Percentiles rank a stretch among this genome's conserved stretches.
Conservation (phyloP, 2,113 vertebrate species). For the Malurus elegans region DNA sequence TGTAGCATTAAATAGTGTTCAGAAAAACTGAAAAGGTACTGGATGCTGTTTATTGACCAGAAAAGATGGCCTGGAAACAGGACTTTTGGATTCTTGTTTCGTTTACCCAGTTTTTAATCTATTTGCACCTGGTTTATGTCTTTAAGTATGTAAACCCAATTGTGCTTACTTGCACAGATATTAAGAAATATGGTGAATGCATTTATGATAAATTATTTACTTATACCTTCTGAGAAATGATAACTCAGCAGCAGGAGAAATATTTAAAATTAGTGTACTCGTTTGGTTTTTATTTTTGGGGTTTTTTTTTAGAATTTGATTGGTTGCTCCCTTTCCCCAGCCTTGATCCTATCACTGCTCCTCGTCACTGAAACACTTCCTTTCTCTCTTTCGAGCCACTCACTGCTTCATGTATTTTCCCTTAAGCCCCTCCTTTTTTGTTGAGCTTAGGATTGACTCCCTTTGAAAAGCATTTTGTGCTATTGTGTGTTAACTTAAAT, state of each 20-base stretch:
- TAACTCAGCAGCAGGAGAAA: not conserved
- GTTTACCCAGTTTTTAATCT: not conserved
- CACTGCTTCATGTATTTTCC: conserved; percentile 24
- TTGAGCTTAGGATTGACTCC: conserved; percentile 35
- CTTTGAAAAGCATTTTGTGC: conserved; percentile 56
- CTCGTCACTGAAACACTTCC: not conserved
- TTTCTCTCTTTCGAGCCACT: not conserved
- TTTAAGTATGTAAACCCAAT: not conserved
- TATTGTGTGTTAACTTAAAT: conserved; percentile 53
- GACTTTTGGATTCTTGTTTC: not conserved
- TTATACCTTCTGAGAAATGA: not conserved
- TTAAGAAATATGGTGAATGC: not conserved
- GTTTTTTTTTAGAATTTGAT: conserved; percentile 36
- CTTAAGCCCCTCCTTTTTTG: conserved; percentile 54
- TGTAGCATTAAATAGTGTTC: not conserved
- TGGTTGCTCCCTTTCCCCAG: not conserved
- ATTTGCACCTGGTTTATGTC: not conserved
- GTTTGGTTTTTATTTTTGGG: not conserved
- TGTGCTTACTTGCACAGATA: not conserved
- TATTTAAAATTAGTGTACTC: not conserved
- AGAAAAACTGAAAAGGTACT: not conserved
- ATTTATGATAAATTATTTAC: not conserved
- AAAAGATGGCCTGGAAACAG: not conserved
- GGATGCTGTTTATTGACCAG: not conserved
- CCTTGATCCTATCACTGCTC: not conserved